phyloP scores from a whole-genome alignment of 2,888 invertebrate species.

The Prostheceraeus crozeri region DNA sequence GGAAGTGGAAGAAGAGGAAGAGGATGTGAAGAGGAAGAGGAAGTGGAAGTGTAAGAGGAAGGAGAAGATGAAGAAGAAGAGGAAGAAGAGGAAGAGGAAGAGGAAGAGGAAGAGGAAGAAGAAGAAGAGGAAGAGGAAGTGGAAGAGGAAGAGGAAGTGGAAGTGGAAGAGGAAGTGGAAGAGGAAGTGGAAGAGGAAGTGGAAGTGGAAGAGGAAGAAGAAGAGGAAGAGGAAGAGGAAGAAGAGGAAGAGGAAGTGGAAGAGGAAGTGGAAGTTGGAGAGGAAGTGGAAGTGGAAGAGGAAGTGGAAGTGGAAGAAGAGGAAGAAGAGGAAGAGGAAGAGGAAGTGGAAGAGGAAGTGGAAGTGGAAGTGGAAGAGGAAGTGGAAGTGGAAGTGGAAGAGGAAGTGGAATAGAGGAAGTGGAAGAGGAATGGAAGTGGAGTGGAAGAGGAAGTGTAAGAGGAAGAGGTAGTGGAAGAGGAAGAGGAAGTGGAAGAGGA shows the following conservation, averaged over 20 bases:
- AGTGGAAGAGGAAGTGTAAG: not conserved
- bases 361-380: not conserved
- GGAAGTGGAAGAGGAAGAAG: not conserved
- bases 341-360: slow-evolving; percentile 23
- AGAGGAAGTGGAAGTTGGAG: slow-evolving; percentile 22
- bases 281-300: slow-evolving; percentile 35
- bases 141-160: slow-evolving; percentile 32
- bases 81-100: slow-evolving; percentile 34
- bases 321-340: slow-evolving; percentile 27
- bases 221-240: not conserved
- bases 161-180: slow-evolving; percentile 30
- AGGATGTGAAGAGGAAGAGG: slow-evolving; percentile 32
- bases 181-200: not conserved
- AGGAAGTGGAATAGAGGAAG: not conserved
- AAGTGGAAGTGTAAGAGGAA: too few relatives aligned
- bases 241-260: not conserved
- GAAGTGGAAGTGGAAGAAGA: slow-evolving; percentile 11
- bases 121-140: slow-evolving; percentile 33
- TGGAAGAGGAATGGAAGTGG: not conserved
- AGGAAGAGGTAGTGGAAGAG: not conserved
- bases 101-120: slow-evolving; percentile 31
- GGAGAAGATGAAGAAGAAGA: slow-evolving; percentile 36
- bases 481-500: slow-evolving; percentile 15
- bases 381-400: too few relatives aligned
- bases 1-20: slow-evolving; percentile 33